Percentiles rank a stretch among this genome's conserved stretches.
These are phyloP conservation scores for Synanceia verrucosa DNA, from an alignment of 2,797 vertebrate genomes.

Conservation along the genomic window DNA sequence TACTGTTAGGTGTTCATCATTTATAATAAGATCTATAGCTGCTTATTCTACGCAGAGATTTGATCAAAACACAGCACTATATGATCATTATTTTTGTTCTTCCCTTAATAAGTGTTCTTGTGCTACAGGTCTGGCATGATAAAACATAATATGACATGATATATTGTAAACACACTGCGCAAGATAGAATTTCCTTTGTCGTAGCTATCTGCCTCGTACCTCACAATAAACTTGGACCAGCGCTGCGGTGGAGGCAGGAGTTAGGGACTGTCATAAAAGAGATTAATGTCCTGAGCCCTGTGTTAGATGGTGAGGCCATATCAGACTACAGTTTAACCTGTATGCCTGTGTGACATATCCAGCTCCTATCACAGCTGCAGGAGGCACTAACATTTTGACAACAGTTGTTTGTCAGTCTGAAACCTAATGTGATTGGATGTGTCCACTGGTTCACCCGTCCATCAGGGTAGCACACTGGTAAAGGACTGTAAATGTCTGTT, in stretches of 20 bases:
- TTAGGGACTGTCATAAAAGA: slow-evolving; percentile 68
- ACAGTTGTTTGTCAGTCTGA: slow-evolving; percentile 72
- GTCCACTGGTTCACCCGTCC: slow-evolving; percentile 49
- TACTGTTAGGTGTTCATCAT: neutral
- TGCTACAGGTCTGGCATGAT: neutral
- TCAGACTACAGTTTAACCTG: slow-evolving; percentile 72
- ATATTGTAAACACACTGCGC: slow-evolving; percentile 19
- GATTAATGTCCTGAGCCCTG: slow-evolving; percentile 67
- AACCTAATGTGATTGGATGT: slow-evolving; percentile 64
- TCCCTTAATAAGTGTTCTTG: neutral
- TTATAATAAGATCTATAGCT: neutral
- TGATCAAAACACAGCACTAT: neutral
- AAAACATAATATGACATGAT: slow-evolving; percentile 4
- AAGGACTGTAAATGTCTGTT: slow-evolving; percentile 58
- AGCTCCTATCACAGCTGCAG: slow-evolving; percentile 65
- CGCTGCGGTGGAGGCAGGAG: slow-evolving; percentile 3
- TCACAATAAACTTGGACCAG: slow-evolving; percentile 44
- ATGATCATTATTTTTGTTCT: neutral
- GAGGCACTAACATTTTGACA: slow-evolving; percentile 76
- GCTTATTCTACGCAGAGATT: neutral
- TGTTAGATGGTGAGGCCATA: slow-evolving; percentile 59
- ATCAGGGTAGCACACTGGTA: slow-evolving; percentile 37
- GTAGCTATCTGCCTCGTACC: slow-evolving; percentile 34
- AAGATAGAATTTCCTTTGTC: slow-evolving; percentile 28
- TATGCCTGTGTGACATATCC: slow-evolving; percentile 59